Percentiles rank a stretch among this genome's conserved stretches.
Evolutionary conservation across 1,140 invertebrate genomes (phyloP).

Genomic region (Hylyphantes graminicola): DNA sequence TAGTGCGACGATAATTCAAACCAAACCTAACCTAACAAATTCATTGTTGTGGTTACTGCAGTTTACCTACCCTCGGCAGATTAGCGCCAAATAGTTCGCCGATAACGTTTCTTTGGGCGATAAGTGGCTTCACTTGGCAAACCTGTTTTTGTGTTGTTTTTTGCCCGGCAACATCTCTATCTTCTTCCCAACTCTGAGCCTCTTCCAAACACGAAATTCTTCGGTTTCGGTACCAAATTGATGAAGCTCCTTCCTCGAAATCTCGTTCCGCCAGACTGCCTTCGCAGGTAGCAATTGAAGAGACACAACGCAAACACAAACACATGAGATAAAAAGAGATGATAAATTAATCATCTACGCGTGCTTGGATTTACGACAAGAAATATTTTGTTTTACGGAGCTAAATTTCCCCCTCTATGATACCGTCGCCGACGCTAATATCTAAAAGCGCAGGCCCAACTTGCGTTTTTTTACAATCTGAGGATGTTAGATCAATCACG

Average conservation of each 20-base stretch:
- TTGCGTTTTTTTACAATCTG: too few relatives aligned
- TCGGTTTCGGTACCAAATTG: background rate
- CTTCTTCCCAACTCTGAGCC: constrained; percentile 3
- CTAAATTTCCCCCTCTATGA: background rate
- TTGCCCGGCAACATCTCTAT: background rate
- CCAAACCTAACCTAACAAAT: too few relatives aligned
- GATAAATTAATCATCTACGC: constrained; percentile 16
- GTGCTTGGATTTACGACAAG: constrained; percentile 10
- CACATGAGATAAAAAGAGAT: background rate
- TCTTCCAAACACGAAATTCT: background rate
- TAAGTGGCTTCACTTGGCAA: too few relatives aligned
- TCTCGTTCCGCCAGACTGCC: background rate
- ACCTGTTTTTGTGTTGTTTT: too few relatives aligned
- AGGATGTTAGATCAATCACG: background rate
- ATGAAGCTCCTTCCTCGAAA: background rate
- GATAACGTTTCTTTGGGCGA: too few relatives aligned
- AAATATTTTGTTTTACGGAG: background rate
- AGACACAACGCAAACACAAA: too few relatives aligned
- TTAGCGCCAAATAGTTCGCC: too few relatives aligned
- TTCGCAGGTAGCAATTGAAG: background rate
- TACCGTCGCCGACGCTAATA: background rate
- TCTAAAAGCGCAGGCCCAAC: too few relatives aligned
- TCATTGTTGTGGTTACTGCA: too few relatives aligned
- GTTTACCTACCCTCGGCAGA: too few relatives aligned
- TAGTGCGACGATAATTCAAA: too few relatives aligned